Evolutionary conservation across 2,797 vertebrate genomes (phyloP).

Genomic region (Malacoraja senta): DNA sequence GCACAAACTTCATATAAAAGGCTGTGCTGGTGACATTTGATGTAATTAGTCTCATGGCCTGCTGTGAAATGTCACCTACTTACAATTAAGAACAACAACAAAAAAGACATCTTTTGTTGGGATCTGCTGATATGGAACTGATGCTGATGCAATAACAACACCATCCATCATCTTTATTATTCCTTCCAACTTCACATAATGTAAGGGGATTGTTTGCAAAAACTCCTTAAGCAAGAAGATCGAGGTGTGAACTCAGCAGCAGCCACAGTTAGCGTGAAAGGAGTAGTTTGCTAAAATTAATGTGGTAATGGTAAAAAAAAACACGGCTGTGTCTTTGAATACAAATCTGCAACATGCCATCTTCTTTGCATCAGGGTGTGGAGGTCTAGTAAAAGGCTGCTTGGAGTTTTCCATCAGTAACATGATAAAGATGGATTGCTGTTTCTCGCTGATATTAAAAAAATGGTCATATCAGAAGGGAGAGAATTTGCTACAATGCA

Average conservation of each 20-base stretch:
- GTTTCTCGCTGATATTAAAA: constrained; percentile 37
- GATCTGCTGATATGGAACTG: constrained; percentile 15
- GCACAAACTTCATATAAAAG: constrained; percentile 51
- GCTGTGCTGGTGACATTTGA: constrained; percentile 53
- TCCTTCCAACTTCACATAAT: background rate
- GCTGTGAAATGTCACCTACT: constrained; percentile 53
- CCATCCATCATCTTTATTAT: constrained; percentile 27
- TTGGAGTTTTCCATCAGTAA: constrained; percentile 39
- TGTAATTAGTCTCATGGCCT: constrained; percentile 55
- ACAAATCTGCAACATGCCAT: constrained; percentile 49
- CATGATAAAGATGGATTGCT: constrained; percentile 37
- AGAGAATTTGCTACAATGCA: constrained; percentile 40
- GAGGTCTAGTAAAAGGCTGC: constrained; percentile 46
- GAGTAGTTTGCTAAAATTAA: constrained; percentile 49
- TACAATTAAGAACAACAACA: constrained; percentile 42
- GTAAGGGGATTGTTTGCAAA: background rate
- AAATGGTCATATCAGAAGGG: constrained; percentile 40
- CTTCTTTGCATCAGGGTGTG: constrained; percentile 48
- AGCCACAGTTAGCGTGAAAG: background rate
- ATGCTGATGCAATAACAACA: constrained; percentile 32
- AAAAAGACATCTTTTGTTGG: constrained; percentile 25
- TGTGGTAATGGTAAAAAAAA: constrained; percentile 47
- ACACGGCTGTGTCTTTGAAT: constrained; percentile 48
- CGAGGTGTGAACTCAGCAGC: too few relatives aligned
- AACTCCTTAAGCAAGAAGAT: background rate